These are phyloP conservation scores for Paramuricea clavata DNA, from an alignment of 92 coral and sea anemone species.

Conservation along the genomic window DNA sequence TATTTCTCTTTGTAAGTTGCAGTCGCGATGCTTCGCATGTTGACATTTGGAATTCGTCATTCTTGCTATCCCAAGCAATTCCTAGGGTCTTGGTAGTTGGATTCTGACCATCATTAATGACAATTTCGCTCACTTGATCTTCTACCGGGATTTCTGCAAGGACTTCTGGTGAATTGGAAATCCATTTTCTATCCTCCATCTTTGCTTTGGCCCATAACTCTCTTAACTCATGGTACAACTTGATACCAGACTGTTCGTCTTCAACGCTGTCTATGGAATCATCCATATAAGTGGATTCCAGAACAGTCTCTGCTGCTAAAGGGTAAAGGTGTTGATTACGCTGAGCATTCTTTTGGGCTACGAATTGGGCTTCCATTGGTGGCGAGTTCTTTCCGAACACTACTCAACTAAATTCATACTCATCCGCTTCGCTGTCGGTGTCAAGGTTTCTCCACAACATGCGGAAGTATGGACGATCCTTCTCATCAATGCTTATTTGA, in stretches of 20 bases:
- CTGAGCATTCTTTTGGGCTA: slow-evolving; percentile 63
- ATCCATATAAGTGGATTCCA: slow-evolving; percentile 70
- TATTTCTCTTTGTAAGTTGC: slow-evolving; percentile 60
- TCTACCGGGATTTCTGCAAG: slow-evolving; percentile 57
- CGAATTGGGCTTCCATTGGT: no score
- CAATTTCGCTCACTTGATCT: slow-evolving; percentile 57
- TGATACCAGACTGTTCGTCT: slow-evolving; percentile 38
- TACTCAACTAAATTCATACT: no score
- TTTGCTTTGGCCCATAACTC: slow-evolving; percentile 40
- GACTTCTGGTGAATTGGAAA: slow-evolving; percentile 51
- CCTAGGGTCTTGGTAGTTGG: not conserved
- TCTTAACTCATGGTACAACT: slow-evolving; percentile 53
- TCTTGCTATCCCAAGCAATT: slow-evolving; percentile 3
- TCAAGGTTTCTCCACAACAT: no score
- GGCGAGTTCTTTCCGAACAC: no score
- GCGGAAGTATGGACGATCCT: no score
- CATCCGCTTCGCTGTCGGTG: no score
- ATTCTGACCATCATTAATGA: slow-evolving; percentile 27
- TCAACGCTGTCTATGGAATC: slow-evolving; percentile 60
- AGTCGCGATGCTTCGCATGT: not conserved
- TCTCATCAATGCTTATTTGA: no score
- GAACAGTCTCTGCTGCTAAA: slow-evolving; percentile 65
- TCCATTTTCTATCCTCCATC: slow-evolving; percentile 66
- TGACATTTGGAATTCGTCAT: slow-evolving; percentile 31
- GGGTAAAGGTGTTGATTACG: slow-evolving; percentile 40